Evolutionary conservation across 2,113 vertebrate genomes (phyloP), one percentile per base, ranked within the genome.

Genomic region (Psilopogon haemacephalus): DNA sequence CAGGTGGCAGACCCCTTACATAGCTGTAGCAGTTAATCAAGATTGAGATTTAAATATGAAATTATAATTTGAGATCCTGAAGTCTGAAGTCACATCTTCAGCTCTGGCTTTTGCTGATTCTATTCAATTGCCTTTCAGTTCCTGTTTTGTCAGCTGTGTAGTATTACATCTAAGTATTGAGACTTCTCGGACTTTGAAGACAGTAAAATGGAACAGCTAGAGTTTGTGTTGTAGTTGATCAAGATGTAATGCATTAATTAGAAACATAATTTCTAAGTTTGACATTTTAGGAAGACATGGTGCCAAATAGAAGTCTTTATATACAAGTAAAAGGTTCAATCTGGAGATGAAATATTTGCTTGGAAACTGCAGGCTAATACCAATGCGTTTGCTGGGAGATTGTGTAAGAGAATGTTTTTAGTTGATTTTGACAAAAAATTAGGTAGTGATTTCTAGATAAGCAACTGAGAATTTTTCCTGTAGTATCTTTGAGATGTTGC

Each of bases 201-300:
- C 7, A 63, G 62, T 23, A 67, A 55, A 69, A 84, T 76, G 73
- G 46, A 89, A 85, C 27, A 74, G 50, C 26, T 44, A 32, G 55
- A 63, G 79, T 95, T 95, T 65, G 30, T 52, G 59, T 46, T 64
- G 23, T 26, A 68, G 1, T 70, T 90, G 55, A 87, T 87, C 23
- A 38, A 42, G 88, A 54, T n/a, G 42, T n/a, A 89, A 58, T n/a
- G 38, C 32, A 74, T 92, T 93, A 84, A 83, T 85, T 92, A 80
- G 63, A 71, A 74, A 7, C 24, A 56, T 48, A 2, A 32, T 74
- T 92, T 91, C 62, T 42, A 52, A 50, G 32, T 83, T 70, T 60
- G 76, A 64, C 14, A 12, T 5, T 13, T 60, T 60, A 67, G 52
- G 55, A 83, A 89, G 52, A 28, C 89, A 80, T 56, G n/a, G 42